These are phyloP conservation scores for Arothron firmamentum DNA, from an alignment of 2,113 vertebrate species.

Conservation along the genomic window DNA sequence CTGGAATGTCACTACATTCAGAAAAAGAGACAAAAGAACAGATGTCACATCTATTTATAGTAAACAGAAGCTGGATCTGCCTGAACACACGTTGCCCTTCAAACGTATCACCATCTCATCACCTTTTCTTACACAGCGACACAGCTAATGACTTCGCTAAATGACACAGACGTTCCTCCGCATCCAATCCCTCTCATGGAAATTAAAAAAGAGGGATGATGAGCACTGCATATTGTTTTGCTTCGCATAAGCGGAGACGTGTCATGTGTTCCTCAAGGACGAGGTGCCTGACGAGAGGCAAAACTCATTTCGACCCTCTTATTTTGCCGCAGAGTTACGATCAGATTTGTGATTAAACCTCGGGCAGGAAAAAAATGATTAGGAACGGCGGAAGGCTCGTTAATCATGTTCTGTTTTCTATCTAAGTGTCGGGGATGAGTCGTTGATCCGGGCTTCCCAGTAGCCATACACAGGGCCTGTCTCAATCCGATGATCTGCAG, in stretches of 20 bases:
- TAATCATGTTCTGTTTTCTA: constrained; percentile 61
- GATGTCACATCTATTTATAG: constrained; percentile 12
- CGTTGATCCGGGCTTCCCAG: constrained; percentile 48
- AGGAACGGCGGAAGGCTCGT: constrained; percentile 65
- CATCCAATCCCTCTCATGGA: constrained; percentile 28
- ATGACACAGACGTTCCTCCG: constrained; percentile 29
- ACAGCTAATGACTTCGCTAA: constrained; percentile 37
- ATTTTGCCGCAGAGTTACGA: constrained; percentile 66
- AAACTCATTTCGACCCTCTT: constrained; percentile 65
- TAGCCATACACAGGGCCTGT: constrained; percentile 46
- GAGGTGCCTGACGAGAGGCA: constrained; percentile 49
- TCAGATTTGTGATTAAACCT: constrained; percentile 72
- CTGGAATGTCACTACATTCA: constrained; percentile 90
- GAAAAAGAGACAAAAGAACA: constrained; percentile 28
- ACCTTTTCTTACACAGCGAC: constrained; percentile 14
- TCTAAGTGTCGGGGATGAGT: constrained; percentile 39
- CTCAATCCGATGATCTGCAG: constrained; percentile 55
- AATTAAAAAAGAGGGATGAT: constrained; percentile 36
- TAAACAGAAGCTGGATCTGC: constrained; percentile 2
- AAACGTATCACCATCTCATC: constrained; percentile 7
- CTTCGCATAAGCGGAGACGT: constrained; percentile 55
- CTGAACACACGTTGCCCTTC: constrained; percentile 25
- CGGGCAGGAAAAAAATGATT: constrained; percentile 59
- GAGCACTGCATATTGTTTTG: constrained; percentile 45
- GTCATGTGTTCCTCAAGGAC: constrained; percentile 65